Base-by-base conservation (phyloP, 2,888 invertebrate genomes). In the Ametastegia equiseti region DNA sequence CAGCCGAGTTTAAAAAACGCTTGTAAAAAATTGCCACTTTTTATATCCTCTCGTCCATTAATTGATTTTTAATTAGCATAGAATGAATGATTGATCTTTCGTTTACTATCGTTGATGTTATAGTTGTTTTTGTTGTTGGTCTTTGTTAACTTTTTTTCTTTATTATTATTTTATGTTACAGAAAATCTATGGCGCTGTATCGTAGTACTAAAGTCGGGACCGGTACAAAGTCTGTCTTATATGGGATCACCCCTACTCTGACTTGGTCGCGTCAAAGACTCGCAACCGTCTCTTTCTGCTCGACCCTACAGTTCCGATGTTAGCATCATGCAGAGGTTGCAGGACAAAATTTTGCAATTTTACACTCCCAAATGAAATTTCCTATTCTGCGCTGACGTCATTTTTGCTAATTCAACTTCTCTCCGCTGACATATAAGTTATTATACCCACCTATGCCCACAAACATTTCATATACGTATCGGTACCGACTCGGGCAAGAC, bases 171-270 rank as follows among this genome's bases (percentile, higher is more conserved):
- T 54, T 19, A 75, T 36, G 27, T 23, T 19, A 36, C 42, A 33
- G 11, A 30, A 75, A 75, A 54, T 50, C 75, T 45, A 45, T 45
- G 36, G 82, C 82, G 83, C 86, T 85, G 86, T 87, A 89, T 88
- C 88, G 86, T 87, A 87, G 88, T 90, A 91, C 91, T 91, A 91
- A 91, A 89, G 89, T 88, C 89, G 85, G 88, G 86, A 85, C 89
- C 88, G 88, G 86, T 87, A 89, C 89, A 90, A 90, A 90, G 90
- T 90, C 90, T 86, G 87, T 88, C 91, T 91, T 91, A 91, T 91
- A 91, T 90, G 89, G 88, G 86, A 86, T 85, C 83, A 83, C 90
- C 91, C 91, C 91, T 89, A 87, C 91, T 88, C 89, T 85, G 81
- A 82, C 82, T 84, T 81, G 85, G 84, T 84, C 65, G 83, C 84